Base-by-base conservation (phyloP, 2,797 vertebrate species). In the Cynopterus sphinx region DNA sequence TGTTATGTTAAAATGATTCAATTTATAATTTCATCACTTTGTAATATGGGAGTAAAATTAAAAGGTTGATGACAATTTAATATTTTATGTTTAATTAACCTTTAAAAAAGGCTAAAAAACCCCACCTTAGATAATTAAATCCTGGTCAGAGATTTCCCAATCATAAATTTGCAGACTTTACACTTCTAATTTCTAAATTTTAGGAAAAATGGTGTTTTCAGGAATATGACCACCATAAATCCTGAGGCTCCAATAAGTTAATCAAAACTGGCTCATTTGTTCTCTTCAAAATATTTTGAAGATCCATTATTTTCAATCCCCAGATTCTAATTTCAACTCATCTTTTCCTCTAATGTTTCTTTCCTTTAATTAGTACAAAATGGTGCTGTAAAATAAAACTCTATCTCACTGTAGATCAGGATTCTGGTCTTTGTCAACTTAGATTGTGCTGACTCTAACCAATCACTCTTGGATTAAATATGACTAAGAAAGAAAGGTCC, bases 1-100 rank as follows among this genome's bases (percentile, higher is more conserved):
- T 78, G 17, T 86, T 90, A 57, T 26, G 16, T 61, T 92, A 75
- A 96, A 96, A 74, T 57, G 49, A 91, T 86, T 97, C 94, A 83
- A 91, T 89, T 89, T 89, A 5, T 73, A 92, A 92, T 92, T 90
- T 92, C 63, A 93, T 82, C 36, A 73, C 28, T 83, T 77, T 79
- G 24, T 77, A 91, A 91, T 83, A 21, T 89, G 53, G 63, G 28
- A 83, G 24, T 81, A 65, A 75, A 61, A 31, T 79, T 65, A 79
- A 92, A 78, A 81, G 59, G 39, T 4, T 53, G 10, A 87, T 67
- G 22, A 1, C 75, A 81, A 59, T 75, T 86, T 87, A 86, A 78
- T 43, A 82, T 67, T 92, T 67, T 77, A 81, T 82, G 26, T 19
- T 74, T 77, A 88, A 85, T 22, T 21, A 73, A 71, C 70, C 71